phyloP scores from a whole-genome alignment of 2,888 invertebrate genomes.

The Pilophorus perplexus region DNA sequence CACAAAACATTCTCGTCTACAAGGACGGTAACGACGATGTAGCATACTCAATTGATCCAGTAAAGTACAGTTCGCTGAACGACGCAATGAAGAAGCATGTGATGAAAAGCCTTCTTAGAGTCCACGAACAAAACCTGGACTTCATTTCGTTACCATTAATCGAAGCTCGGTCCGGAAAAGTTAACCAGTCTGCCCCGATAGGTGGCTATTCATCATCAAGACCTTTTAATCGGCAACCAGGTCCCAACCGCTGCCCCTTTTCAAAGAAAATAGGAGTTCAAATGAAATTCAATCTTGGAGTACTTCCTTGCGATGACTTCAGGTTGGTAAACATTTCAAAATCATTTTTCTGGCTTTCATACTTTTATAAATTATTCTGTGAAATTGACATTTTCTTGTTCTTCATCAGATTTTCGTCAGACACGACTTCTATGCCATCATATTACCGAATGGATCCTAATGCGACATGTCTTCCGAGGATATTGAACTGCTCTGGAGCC shows the following conservation, averaged over 20 bases:
- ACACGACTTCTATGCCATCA: conserved; percentile 9
- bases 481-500: conserved; percentile 7
- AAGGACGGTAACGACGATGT: conserved; percentile 14
- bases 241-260: background rate
- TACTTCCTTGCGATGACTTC: conserved; percentile 24
- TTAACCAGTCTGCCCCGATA: conserved; percentile 22
- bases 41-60: background rate
- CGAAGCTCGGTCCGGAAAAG: conserved; percentile 6
- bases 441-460: conserved; percentile 12
- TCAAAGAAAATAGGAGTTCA: background rate
- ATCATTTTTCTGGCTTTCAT: background rate
- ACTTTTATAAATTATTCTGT: background rate
- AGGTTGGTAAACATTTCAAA: conserved; percentile 9
- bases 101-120: conserved; percentile 14
- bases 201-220: conserved; percentile 20
- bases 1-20: no score
- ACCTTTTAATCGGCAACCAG: background rate
- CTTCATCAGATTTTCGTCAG: conserved; percentile 21
- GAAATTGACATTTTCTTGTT: no score
- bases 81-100: conserved; percentile 18
- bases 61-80: conserved; percentile 2
- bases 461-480: background rate
- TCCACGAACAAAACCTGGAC: background rate
- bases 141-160: conserved; percentile 1
- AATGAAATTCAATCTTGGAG: conserved; percentile 24